Conservation (phyloP, 1,140 invertebrate genomes). For the Diorhabda carinulata region DNA sequence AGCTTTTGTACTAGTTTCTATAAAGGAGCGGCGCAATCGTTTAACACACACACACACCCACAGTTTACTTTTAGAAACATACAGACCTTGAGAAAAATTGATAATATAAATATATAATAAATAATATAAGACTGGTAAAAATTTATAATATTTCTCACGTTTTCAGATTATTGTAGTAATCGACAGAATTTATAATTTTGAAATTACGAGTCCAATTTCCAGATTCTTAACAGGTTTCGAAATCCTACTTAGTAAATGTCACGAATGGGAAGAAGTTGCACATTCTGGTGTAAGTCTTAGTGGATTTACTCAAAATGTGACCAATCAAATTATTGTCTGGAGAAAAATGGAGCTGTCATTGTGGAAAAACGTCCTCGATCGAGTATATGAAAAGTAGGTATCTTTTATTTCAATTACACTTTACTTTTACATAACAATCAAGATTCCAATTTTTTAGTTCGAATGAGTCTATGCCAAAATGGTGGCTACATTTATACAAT, state of each 20-base stretch:
- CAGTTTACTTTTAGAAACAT: too few species aligned
- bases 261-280: conserved; percentile 91
- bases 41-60: too few species aligned
- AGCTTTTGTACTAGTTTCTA: too few species aligned
- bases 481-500: conserved; percentile 87
- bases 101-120: too few species aligned
- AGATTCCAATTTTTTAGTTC: conserved; percentile 51
- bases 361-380: conserved; percentile 77
- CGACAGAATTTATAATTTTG: conserved; percentile 72
- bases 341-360: conserved; percentile 83
- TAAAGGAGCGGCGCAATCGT: too few species aligned
- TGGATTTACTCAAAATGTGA: conserved; percentile 65
- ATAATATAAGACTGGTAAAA: too few species aligned
- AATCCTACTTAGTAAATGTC: conserved; percentile 74
- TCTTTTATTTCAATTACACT: neutral
- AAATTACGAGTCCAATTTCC: conserved; percentile 76
- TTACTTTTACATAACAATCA: neutral
- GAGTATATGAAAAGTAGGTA: conserved; percentile 51
- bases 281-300: conserved; percentile 80
- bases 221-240: conserved; percentile 89
- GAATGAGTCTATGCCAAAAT: conserved; percentile 64
- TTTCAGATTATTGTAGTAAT: conserved; percentile 55
- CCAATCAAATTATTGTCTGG: conserved; percentile 84
- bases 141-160: neutral
- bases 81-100: too few species aligned